phyloP scores from a whole-genome alignment of 2,888 invertebrate genomes.

The Yponomeuta plumbellus region DNA sequence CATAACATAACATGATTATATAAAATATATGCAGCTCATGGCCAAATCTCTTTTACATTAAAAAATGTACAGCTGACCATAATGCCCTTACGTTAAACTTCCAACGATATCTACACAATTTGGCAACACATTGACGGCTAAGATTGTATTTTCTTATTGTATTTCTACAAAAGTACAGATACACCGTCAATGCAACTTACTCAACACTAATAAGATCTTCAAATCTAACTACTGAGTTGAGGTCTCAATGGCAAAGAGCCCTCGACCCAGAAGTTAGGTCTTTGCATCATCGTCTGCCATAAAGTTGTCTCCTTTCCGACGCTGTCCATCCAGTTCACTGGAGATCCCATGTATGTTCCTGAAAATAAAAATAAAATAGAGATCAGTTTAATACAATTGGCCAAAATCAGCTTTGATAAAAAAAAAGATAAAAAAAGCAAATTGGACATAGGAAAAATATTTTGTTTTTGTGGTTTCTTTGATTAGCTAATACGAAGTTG shows the following conservation, averaged over 20 bases:
- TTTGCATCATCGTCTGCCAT: conserved; percentile 96
- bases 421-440: no score
- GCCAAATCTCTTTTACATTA: not conserved
- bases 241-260: conserved; percentile 91
- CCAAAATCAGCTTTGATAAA: no score
- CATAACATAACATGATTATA: not conserved
- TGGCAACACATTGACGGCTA: not conserved
- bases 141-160: no score
- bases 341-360: conserved; percentile 91
- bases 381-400: no score
- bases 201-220: not conserved
- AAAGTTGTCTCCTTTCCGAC: conserved; percentile 91
- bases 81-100: conserved; percentile 1
- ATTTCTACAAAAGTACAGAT: no score
- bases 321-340: conserved; percentile 97
- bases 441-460: no score
- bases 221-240: conserved; percentile 71
- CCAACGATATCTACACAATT: not conserved
- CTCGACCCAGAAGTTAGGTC: conserved; percentile 98
- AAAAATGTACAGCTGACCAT: conserved; percentile 14
- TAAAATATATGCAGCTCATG: not conserved
- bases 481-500: no score
- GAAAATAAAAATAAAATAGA: conserved; percentile 32
- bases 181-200: not conserved
- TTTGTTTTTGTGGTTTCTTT: no score